phyloP scores from a whole-genome alignment of 2,888 invertebrate species.

The Sminthurides aquaticus region DNA sequence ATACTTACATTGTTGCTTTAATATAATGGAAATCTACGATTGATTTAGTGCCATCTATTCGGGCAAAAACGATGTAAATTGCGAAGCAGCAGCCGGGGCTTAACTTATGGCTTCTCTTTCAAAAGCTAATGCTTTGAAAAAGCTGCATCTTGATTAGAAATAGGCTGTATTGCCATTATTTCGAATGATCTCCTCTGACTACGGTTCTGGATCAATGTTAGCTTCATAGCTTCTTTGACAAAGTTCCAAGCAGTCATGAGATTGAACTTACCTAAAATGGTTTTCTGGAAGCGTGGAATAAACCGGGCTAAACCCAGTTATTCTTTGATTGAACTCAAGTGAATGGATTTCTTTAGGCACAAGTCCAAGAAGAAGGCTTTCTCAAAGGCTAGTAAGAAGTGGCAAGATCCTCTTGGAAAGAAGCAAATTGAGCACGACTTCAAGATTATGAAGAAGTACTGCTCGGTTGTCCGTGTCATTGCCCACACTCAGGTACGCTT shows the following conservation, averaged over 20 bases:
- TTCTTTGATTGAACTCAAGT: no score
- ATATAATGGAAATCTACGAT: no score
- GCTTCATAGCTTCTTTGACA: no score
- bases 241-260: no score
- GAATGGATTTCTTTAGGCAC: slow-evolving; percentile 64
- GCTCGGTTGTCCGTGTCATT: slow-evolving; percentile 90
- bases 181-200: background rate
- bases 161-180: background rate
- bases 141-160: background rate
- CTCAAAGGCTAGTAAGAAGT: slow-evolving; percentile 95
- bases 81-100: background rate
- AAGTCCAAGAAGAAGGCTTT: slow-evolving; percentile 99
- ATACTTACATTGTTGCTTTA: no score
- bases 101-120: background rate
- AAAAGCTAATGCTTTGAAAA: no score
- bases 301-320: background rate
- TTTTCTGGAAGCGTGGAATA: no score
- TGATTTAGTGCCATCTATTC: no score
- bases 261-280: no score
- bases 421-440: slow-evolving; percentile 95
- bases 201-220: background rate
- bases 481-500: slow-evolving; percentile 85
- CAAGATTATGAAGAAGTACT: slow-evolving; percentile 96
- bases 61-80: no score
- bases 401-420: slow-evolving; percentile 94